Evolutionary conservation across 1,140 invertebrate species (phyloP).

Genomic region (Paracyclopina nana): DNA sequence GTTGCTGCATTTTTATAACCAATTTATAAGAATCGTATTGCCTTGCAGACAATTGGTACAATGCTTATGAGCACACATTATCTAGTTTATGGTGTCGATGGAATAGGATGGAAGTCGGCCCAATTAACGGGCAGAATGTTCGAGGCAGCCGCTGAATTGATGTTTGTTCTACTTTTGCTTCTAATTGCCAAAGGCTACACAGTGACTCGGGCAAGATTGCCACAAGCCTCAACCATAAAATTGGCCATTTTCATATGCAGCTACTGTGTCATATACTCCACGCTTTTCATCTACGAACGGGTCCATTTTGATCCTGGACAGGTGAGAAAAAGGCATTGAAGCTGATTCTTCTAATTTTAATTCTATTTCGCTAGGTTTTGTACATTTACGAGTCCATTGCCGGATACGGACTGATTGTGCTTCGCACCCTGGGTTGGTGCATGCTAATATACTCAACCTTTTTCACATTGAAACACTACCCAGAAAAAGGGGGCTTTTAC

Average conservation of each 20-base stretch:
- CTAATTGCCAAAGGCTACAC: conserved; percentile 74
- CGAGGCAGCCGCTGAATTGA: conserved; percentile 44
- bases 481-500: conserved; percentile 46
- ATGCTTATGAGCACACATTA: conserved; percentile 41
- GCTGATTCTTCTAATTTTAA: conserved; percentile 1
- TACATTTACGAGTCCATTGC: conserved; percentile 74
- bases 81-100: conserved; percentile 45
- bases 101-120: conserved; percentile 34
- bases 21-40: background rate
- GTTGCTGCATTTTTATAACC: conserved; percentile 12
- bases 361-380: conserved; percentile 44
- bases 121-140: conserved; percentile 46
- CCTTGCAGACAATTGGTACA: conserved; percentile 40
- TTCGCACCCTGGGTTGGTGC: conserved; percentile 55
- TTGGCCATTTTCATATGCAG: conserved; percentile 56
- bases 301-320: conserved; percentile 18
- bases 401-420: conserved; percentile 55
- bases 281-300: conserved; percentile 55
- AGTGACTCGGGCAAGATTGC: conserved; percentile 56
- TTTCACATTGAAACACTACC: conserved; percentile 61
- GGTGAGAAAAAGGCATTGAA: background rate
- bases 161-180: conserved; percentile 53
- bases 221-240: conserved; percentile 43
- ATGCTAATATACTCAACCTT: conserved; percentile 60
- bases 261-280: conserved; percentile 43